phyloP scores from a whole-genome alignment of 2,888 invertebrate genomes.

The Suillia variegata region DNA sequence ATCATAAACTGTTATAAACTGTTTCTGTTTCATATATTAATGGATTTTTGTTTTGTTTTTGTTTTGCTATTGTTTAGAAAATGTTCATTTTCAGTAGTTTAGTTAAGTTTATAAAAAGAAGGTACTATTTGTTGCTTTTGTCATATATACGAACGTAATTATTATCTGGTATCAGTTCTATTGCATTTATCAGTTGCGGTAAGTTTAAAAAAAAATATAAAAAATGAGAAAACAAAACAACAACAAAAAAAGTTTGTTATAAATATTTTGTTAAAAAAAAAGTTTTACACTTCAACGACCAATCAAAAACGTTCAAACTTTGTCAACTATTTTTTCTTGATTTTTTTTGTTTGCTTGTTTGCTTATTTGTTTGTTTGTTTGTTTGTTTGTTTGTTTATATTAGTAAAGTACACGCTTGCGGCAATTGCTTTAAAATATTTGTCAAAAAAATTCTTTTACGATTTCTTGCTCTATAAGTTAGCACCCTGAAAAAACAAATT shows the following conservation, averaged over 20 bases:
- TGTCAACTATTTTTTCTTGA: conserved; percentile 31
- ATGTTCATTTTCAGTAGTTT: conserved; percentile 10
- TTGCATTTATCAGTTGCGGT: conserved; percentile 33
- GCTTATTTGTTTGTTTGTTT: conserved; percentile 8
- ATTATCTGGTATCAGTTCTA: conserved; percentile 12
- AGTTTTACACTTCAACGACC: conserved; percentile 31
- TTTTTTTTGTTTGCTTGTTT: conserved; percentile 28
- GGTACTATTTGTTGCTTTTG: conserved; percentile 16
- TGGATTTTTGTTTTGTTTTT: conserved; percentile 20
- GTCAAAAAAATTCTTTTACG: background rate
- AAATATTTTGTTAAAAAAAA: background rate
- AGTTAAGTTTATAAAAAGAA: background rate
- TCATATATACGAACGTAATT: conserved; percentile 7
- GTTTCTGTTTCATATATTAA: too few species aligned
- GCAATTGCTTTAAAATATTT: background rate
- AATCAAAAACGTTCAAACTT: conserved; percentile 61
- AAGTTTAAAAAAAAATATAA: background rate
- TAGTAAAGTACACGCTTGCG: background rate
- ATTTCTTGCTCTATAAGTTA: conserved; percentile 33
- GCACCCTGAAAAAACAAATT: conserved; percentile 62
- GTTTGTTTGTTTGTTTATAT: conserved; percentile 21
- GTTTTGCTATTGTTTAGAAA: conserved; percentile 12
- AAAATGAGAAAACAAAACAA: too few species aligned
- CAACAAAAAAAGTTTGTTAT: too few species aligned
- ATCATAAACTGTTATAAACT: too few species aligned